These are phyloP conservation scores for Aramus guarauna DNA, from an alignment of 2,113 vertebrate species.

Conservation along the genomic window DNA sequence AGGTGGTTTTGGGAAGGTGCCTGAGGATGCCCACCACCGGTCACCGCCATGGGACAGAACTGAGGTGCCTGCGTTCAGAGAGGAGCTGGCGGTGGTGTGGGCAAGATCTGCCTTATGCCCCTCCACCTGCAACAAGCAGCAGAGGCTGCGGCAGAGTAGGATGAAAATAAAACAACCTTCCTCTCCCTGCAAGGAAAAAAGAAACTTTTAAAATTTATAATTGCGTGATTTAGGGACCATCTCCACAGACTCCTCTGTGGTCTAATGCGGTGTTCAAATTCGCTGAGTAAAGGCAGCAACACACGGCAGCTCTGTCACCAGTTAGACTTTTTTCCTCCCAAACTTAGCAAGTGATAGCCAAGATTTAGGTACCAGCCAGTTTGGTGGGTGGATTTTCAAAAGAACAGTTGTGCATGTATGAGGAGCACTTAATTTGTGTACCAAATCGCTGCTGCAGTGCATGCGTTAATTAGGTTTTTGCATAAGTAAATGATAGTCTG, in stretches of 20 bases:
- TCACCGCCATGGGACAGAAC: not conserved
- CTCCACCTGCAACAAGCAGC: not conserved
- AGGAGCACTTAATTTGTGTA: not conserved
- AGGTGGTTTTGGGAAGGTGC: not conserved
- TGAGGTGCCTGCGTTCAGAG: not conserved
- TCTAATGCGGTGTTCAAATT: accelerated
- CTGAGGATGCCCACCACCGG: accelerated
- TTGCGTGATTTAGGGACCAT: not conserved
- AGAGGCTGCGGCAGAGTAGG: accelerated
- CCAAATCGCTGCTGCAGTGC: not conserved
- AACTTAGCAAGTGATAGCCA: not conserved
- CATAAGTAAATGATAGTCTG: not conserved
- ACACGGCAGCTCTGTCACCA: not conserved
- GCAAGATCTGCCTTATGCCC: not conserved
- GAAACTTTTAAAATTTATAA: not conserved
- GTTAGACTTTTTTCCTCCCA: not conserved
- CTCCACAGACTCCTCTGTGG: not conserved
- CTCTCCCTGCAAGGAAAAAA: not conserved
- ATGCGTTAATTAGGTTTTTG: not conserved
- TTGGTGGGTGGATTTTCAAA: not conserved
- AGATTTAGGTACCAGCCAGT: not conserved
- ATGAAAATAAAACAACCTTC: not conserved
- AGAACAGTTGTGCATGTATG: not conserved
- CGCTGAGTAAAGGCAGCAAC: not conserved
- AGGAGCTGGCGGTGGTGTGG: not conserved